Evolutionary conservation across 2,797 vertebrate genomes (phyloP), one percentile per base, ranked within the genome.

Genomic region (Acanthurus leucopareius): DNA sequence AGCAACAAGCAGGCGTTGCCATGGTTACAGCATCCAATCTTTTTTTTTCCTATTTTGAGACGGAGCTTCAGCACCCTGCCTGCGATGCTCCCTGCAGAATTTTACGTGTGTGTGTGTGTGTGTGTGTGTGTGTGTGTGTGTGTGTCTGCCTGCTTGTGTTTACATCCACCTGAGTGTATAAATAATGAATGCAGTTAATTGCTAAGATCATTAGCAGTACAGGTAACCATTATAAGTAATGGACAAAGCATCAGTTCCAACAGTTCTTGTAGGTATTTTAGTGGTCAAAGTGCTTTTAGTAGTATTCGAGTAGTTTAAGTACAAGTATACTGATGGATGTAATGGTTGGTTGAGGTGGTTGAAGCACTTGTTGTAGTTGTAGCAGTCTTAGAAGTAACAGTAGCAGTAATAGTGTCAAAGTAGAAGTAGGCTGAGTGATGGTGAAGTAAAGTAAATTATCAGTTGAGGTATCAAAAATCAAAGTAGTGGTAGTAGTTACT

Each of bases 21-120:
- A 84, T 83, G 79, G 89, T 70, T 77, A 86, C 83, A 60, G 75
- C 70, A 86, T 86, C 80, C 67, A 49, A 35, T 52, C 7, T 32
- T 32, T 32, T 32, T 14, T 20, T 68, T 49, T 42, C 9, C 59
- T n/a, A 5, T 44, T 66, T 52, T 75, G 47, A 70, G 40, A 22
- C 10, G 19, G 20, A 7, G 38, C 40, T 42, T 11, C 40, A 11
- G 9, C 32, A 10, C 11, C 17, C 60, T 32, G 68, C 48, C 67
- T 38, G 57, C 45, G 28, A 20, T 3, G 28, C 47, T 60, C 69
- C 25, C 38, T n/a, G 32, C 35, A 19, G 67, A 40, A 10, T 40
- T 40, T 40, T 40, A 40, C 38, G 1, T 44, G 2, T 75, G 3
- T 60, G 54, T 68, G 20, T 73, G 13, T 63, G 38, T 61, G 35